These are phyloP conservation scores for Brachystomella parvula DNA, from an alignment of 1,140 invertebrate species.

Conservation along the genomic window DNA sequence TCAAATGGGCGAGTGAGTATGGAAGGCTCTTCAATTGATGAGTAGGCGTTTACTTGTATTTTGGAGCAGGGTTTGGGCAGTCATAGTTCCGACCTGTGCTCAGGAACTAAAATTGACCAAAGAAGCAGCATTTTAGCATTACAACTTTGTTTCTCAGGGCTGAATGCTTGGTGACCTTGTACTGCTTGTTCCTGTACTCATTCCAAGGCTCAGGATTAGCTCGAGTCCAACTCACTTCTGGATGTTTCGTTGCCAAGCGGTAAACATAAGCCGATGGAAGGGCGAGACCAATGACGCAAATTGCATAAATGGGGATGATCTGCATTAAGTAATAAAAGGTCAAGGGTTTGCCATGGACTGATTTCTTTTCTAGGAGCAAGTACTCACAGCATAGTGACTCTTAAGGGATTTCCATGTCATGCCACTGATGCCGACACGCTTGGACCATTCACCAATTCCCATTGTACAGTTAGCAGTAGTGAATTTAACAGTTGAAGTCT, in stretches of 20 bases:
- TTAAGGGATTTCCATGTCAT: constrained; percentile 42
- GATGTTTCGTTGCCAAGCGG: constrained; percentile 59
- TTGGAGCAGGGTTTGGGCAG: constrained; percentile 2
- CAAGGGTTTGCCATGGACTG: background rate
- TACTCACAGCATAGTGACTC: constrained; percentile 55
- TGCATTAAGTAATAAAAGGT: constrained; percentile 40
- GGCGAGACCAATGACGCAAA: constrained; percentile 53
- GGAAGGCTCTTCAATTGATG: background rate
- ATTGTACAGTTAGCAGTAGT: no score
- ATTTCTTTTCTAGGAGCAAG: background rate
- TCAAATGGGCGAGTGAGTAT: no score
- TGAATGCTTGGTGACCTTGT: constrained; percentile 55
- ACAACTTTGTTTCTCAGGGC: background rate
- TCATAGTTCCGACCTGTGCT: constrained; percentile 6
- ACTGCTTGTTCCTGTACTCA: constrained; percentile 65
- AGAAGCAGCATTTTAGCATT: background rate
- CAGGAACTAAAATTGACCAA: constrained; percentile 8
- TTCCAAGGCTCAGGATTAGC: constrained; percentile 71
- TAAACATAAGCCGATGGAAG: constrained; percentile 54
- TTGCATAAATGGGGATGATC: constrained; percentile 69
- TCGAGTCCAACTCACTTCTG: constrained; percentile 70
- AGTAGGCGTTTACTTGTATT: constrained; percentile 1
- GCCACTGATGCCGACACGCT: constrained; percentile 20
- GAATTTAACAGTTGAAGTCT: no score
- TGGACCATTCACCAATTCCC: constrained; percentile 12